Evolutionary conservation across 2,888 invertebrate species (phyloP).

Genomic region (Nephrotoma flavescens): DNA sequence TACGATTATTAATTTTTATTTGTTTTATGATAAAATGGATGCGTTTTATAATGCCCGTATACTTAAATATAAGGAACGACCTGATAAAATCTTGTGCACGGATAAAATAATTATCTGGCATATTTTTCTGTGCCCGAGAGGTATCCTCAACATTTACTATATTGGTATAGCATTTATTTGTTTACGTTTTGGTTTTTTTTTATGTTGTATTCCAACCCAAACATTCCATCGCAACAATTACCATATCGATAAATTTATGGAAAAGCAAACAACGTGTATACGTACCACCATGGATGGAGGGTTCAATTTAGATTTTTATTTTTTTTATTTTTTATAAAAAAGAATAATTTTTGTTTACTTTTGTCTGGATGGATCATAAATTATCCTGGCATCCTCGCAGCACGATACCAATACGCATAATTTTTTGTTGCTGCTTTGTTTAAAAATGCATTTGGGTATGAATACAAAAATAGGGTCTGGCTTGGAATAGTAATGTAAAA

Average conservation of each 20-base stretch:
- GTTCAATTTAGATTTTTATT: neutral
- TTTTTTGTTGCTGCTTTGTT: neutral
- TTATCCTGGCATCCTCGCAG: slow-evolving; percentile 1
- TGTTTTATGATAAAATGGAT: neutral
- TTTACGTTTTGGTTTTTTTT: neutral
- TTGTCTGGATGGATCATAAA: slow-evolving; percentile 3
- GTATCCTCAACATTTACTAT: neutral
- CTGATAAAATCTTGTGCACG: neutral
- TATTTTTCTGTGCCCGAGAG: neutral
- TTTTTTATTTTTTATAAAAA: neutral
- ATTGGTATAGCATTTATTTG: neutral
- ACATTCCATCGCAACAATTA: neutral
- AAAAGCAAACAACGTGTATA: neutral
- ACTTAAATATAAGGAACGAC: neutral
- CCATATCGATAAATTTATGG: neutral
- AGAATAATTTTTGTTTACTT: neutral
- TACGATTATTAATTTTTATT: neutral
- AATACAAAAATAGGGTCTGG: neutral
- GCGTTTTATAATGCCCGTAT: neutral
- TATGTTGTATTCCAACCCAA: neutral
- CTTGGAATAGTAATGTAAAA: neutral
- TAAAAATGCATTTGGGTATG: neutral
- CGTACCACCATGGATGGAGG: neutral
- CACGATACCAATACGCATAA: neutral
- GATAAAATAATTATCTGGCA: neutral